Evolutionary conservation across 2,888 invertebrate species (phyloP), one percentile per base, ranked within the genome.

Genomic region (Tuberolachnus salignus): DNA sequence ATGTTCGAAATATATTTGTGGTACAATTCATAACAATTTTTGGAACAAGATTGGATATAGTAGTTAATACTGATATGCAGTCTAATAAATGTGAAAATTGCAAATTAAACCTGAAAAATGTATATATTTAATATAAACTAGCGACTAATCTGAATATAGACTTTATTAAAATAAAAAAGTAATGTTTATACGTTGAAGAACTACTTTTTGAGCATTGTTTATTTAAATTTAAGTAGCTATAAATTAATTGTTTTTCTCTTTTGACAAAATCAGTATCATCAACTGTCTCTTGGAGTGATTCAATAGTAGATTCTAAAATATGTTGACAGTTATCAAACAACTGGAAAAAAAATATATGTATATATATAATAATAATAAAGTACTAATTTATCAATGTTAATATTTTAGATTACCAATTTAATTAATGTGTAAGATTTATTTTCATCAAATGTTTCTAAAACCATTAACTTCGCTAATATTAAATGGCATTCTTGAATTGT

Each of bases 41-140:
- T 69, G 59, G 34, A 3, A 78, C 59, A 59, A 69, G 14, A 21
- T 51, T 46, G 16, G 78, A 66, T 34, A 78, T 59, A 51, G 69
- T 69, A 23, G 78, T 78, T 23, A 78, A 61, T 59, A 59, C 78
- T 69, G 78, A 78, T 59, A 78, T 61, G 16, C 78, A 59, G 2
- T 78, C 78, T 51, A 78, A 69, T 61, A 78, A 69, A 59, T 69
- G 67, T n/a, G 78, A 69, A 23, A 78, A 78, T 21, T 78, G 78
- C 42, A 42, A 1, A 78, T 78, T 69, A 61, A 78, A 78, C 51
- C 78, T 78, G 34, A 51, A 49, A 67, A 19, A 63, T 21, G 64
- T 23, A 23, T 13, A 11, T 34, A 34, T 34, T 4, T 34, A 6
- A 34, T 34, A 34, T 34, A 4, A 34, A 34, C 6, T 34, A 34